Evolutionary conservation across 2,888 invertebrate genomes (phyloP).

Genomic region (Acronicta psi): DNA sequence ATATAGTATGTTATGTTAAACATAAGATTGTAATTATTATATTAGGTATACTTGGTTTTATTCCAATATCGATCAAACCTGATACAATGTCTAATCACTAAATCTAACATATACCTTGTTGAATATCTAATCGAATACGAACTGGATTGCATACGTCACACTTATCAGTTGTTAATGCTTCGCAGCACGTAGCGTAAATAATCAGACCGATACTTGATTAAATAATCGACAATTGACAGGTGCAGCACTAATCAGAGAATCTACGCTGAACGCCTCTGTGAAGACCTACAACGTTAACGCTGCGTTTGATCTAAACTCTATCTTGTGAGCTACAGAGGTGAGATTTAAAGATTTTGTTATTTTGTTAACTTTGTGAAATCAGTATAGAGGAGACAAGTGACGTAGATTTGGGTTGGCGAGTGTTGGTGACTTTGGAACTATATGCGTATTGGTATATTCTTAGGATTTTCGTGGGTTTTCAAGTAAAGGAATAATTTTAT

Average conservation of each 20-base stretch:
- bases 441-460: conserved; percentile 35
- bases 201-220: conserved; percentile 68
- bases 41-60: too few species aligned
- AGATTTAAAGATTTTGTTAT: conserved; percentile 36
- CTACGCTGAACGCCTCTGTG: conserved; percentile 65
- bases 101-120: background rate
- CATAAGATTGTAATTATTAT: too few species aligned
- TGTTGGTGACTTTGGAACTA: conserved; percentile 66
- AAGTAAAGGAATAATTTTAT: conserved; percentile 12
- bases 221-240: conserved; percentile 67
- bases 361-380: conserved; percentile 65
- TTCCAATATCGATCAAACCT: background rate
- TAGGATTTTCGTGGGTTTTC: conserved; percentile 28
- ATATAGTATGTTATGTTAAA: too few species aligned
- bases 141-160: conserved; percentile 22
- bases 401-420: conserved; percentile 71
- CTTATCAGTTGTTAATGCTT: conserved; percentile 56
- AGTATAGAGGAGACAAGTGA: conserved; percentile 70
- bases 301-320: conserved; percentile 49
- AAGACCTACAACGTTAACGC: conserved; percentile 52
- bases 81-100: background rate
- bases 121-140: conserved; percentile 17
- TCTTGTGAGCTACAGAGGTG: conserved; percentile 1
- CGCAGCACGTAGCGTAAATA: conserved; percentile 70
- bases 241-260: conserved; percentile 73